phyloP scores from a whole-genome alignment of 2,797 vertebrate genomes.

The Pachyuromys duprasi region DNA sequence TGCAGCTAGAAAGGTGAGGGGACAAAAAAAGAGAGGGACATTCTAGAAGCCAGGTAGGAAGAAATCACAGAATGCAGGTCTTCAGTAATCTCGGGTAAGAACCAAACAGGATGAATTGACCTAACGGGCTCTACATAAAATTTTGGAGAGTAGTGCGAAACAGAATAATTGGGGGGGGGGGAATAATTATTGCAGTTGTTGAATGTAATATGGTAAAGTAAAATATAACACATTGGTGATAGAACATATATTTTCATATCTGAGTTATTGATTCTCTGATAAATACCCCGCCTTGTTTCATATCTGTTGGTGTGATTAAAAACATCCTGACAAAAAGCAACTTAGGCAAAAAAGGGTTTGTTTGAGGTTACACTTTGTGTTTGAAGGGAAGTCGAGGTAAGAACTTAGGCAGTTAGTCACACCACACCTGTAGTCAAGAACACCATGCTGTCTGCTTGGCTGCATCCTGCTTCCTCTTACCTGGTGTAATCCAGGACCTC shows the following conservation, averaged over 20 bases:
- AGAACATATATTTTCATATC: neutral
- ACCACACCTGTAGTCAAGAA: neutral
- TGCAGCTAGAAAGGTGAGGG: neutral
- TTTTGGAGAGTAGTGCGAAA: neutral
- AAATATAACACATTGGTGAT: neutral
- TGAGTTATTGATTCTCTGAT: neutral
- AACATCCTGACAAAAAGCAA: neutral
- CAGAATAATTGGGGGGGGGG: neutral
- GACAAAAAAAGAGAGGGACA: neutral
- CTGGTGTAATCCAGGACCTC: neutral
- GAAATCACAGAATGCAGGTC: neutral
- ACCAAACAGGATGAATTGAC: neutral
- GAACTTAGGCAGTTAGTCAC: neutral
- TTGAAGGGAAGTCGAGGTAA: neutral
- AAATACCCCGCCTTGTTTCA: neutral
- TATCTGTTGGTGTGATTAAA: neutral
- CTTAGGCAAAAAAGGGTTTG: neutral
- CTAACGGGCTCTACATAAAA: neutral
- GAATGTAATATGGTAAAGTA: constrained; percentile 2
- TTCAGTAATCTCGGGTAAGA: neutral
- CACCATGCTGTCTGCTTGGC: neutral
- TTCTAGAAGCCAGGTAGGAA: neutral
- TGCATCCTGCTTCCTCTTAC: neutral
- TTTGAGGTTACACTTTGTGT: neutral
- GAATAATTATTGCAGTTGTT: neutral